Conservation (phyloP, 2,797 vertebrate species). For the Melanotaenia boesemani region DNA sequence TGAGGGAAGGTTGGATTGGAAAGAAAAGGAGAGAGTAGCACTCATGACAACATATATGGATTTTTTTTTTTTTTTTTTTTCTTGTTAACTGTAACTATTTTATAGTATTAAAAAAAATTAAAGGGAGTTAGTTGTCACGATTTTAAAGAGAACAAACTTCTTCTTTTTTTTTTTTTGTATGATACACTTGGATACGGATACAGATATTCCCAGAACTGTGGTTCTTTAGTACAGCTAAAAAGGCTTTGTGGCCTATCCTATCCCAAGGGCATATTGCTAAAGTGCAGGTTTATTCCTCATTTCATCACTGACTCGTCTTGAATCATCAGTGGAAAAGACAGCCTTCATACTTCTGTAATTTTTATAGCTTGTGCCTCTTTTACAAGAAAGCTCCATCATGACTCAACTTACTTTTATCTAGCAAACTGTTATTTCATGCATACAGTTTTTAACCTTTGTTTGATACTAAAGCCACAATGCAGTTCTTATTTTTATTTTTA, state of each 20-base stretch:
- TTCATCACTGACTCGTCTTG: slow-evolving; percentile 56
- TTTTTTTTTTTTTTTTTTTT: slow-evolving; percentile 18
- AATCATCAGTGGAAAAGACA: slow-evolving; percentile 57
- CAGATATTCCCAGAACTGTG: slow-evolving; percentile 20
- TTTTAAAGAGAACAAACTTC: slow-evolving; percentile 28
- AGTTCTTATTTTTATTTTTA: neutral
- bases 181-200: slow-evolving; percentile 22
- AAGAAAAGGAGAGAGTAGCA: slow-evolving; percentile 11
- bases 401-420: slow-evolving; percentile 14
- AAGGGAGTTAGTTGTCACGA: slow-evolving; percentile 20
- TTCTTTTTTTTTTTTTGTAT: slow-evolving; percentile 4
- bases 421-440: neutral
- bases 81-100: slow-evolving; percentile 15
- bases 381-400: slow-evolving; percentile 36
- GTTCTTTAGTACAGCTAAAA: slow-evolving; percentile 23
- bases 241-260: slow-evolving; percentile 33
- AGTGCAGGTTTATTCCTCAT: slow-evolving; percentile 59
- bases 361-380: slow-evolving; percentile 53
- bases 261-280: slow-evolving; percentile 48
- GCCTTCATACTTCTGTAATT: slow-evolving; percentile 56
- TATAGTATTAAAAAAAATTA: slow-evolving; percentile 31
- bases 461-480: neutral
- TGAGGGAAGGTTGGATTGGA: slow-evolving; percentile 10
- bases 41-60: slow-evolving; percentile 45
- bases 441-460: neutral